Evolutionary conservation across 64 coral and sea anemone genomes (phyloP), one percentile per base, ranked within the genome.

Genomic region (Cladopsammia gracilis): DNA sequence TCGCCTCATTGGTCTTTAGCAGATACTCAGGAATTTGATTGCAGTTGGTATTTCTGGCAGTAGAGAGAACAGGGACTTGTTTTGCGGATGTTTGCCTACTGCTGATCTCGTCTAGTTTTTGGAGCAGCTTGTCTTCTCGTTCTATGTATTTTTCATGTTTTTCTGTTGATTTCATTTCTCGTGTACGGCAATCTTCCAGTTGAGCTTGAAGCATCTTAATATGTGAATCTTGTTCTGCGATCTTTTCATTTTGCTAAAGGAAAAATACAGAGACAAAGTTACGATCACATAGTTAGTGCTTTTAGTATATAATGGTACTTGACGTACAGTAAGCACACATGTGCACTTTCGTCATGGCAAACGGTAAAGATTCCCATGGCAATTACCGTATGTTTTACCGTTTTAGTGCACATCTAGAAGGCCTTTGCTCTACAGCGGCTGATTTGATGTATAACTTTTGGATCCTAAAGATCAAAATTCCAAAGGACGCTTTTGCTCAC

Each of bases 71-170:
- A 68, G 19, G 45, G 23, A 48, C 45, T 18, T 51, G 3, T n/a
- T 16, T 5, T 13, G 4, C 5, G 47, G 60, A 3, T 4, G 7
- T 5, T 68, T 84, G 80, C 11, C 42, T 20, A 16, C 2, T 67
- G n/a, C 62, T 84, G 42, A 84, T 84, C 20, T 84, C 80, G 19
- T 84, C 34, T 25, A 93, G 57, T 42, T 75, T 86, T 5, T 68
- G n/a, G 5, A 87, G 52, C 14, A 93, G 48, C 46, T 69, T 60
- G 4, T 87, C 75, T 60, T 93, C 91, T 26, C 72, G 74, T 48
- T 87, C 62, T 18, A 73, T 48, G 51, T 67, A 87, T 43, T 87
- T 77, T 71, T 93, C 71, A 62, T 93, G 81, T 48, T 85, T 85
- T 54, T 86, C 70, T 2, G 26, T 18, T 4, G 60, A 47, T 47